Evolutionary conservation across 1,140 invertebrate genomes (phyloP).

Genomic region (Heterodera schachtii): DNA sequence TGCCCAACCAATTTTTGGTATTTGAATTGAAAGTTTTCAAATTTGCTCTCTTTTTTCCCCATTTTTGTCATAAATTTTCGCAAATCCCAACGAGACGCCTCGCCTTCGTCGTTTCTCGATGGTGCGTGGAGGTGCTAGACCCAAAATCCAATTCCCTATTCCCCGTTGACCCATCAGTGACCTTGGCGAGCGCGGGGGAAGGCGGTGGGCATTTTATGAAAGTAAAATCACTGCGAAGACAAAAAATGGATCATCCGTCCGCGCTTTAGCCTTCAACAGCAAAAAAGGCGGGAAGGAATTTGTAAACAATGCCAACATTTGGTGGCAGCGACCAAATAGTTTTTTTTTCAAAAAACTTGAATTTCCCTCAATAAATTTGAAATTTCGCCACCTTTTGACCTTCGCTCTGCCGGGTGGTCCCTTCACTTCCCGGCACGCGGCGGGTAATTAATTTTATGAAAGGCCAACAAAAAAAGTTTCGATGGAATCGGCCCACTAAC

Average conservation of each 20-base stretch:
- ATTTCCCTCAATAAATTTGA: too few species aligned
- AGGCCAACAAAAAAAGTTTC: background rate
- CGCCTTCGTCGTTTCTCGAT: background rate
- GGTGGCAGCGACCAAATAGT: too few species aligned
- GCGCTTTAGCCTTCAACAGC: background rate
- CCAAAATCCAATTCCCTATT: background rate
- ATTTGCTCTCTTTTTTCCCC: background rate
- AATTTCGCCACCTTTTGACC: too few species aligned
- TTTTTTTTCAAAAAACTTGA: too few species aligned
- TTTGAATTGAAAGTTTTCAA: background rate
- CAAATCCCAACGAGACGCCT: background rate
- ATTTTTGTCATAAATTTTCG: background rate
- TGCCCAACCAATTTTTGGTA: too few species aligned
- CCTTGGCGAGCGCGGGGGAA: background rate
- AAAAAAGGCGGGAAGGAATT: background rate
- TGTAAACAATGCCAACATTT: background rate
- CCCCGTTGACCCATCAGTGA: background rate
- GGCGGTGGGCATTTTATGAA: background rate
- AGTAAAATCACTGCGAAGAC: background rate
- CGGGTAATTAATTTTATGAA: background rate
- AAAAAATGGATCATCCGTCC: slow-evolving; percentile 3
- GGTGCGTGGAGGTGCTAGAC: slow-evolving; percentile 1
- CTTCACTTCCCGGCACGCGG: too few species aligned
- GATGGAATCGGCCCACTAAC: background rate
- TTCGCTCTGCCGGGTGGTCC: background rate